Conservation (phyloP, 2,888 invertebrate genomes). For the Thecophora atra region DNA sequence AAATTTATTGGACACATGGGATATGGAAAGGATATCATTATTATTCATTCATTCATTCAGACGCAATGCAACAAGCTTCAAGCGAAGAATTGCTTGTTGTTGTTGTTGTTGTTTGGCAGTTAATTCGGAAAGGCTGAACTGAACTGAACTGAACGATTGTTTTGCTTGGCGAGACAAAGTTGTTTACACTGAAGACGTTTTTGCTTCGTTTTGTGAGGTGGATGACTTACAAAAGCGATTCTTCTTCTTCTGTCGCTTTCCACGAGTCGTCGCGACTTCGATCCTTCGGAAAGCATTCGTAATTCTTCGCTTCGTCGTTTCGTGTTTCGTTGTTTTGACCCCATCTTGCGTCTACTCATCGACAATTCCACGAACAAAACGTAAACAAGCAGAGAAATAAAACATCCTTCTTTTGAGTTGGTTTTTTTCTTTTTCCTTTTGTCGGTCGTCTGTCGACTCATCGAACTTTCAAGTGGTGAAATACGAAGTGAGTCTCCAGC, state of each 20-base stretch:
- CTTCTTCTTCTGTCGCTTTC: not conserved
- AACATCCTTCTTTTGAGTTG: not conserved
- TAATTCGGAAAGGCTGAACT: no score
- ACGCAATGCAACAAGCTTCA: constrained; percentile 12
- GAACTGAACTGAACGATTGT: no score
- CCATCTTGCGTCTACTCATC: no score
- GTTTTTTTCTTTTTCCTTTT: not conserved
- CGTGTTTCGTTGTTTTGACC: not conserved
- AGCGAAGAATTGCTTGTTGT: constrained; percentile 20
- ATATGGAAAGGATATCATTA: constrained; percentile 12
- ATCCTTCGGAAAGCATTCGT: not conserved
- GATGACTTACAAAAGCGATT: constrained; percentile 31
- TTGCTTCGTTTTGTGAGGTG: constrained; percentile 20
- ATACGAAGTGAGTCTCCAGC: not conserved
- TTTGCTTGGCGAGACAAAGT: no score
- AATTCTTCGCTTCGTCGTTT: not conserved
- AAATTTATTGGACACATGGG: not conserved
- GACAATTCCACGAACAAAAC: no score
- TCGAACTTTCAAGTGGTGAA: not conserved
- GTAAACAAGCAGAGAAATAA: not conserved
- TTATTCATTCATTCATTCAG: no score
- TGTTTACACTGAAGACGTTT: not conserved
- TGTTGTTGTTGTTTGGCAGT: not conserved
- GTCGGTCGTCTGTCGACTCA: not conserved
- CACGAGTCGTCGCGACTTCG: not conserved